Base-by-base conservation (phyloP, 2,113 vertebrate species). In the Microcebus tavaratra region DNA sequence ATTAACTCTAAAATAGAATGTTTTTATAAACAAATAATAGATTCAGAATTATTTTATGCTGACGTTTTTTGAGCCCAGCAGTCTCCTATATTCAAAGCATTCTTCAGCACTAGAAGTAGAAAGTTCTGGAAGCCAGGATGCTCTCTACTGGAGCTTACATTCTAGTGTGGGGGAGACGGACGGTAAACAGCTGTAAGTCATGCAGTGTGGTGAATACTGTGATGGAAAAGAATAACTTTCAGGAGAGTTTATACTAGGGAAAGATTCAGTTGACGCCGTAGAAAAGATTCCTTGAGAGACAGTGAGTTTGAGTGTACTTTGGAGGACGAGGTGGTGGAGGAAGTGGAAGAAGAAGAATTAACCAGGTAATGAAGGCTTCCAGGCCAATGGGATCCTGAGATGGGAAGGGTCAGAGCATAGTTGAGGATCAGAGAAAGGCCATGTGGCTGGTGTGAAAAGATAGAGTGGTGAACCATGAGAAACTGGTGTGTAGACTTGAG, bases 11-110 rank as follows among this genome's bases (percentile, higher is more conserved):
- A 91, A 94, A 91, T 53, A 42, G 25, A 90, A 42, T 78, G 48
- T 78, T 96, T 86, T 93, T 45, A 84, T 61, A 78, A 83, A 89
- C 31, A 84, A 87, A 81, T 50, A 91, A 50, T 87, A 59, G 39
- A 42, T 83, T 31, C 61, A 65, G 48, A 93, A 81, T 81, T 79
- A 61, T 65, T 53, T 88, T 61, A 36, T 42, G 36, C 59, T 92
- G 2, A 39, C 45, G 20, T 34, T 34, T 59, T 34, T 81, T 80
- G 82, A 90, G 65, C 18, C 70, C 78, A 27, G 29, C 29, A 39
- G 42, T 25, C 78, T 96, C 21, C 50, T 79, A 0, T 53, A 67
- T 76, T 73, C 14, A 59, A 65, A 84, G 13, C n/a, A 29, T 3
- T 68, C 39, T 86, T 90, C 13, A 10, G 12, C 85, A 15, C 21